Base-by-base conservation (phyloP, 2,797 vertebrate species). In the Australoheros facetus region DNA sequence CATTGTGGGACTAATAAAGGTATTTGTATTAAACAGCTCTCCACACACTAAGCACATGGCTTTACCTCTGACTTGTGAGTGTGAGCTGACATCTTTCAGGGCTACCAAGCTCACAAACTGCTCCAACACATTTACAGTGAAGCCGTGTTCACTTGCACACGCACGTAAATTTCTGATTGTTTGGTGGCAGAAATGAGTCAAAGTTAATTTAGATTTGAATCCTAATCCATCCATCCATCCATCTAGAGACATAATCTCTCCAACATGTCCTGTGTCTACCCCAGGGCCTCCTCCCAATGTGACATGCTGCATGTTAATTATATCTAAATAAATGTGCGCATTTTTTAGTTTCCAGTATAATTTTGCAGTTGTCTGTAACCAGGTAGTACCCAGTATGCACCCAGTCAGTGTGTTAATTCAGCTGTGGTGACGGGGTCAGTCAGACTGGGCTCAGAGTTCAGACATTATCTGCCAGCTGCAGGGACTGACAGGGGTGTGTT, bases 381-480 rank as follows among this genome's bases (percentile, higher is more conserved):
- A 10, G 37, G 21, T 10, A 16, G 5, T 16, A 10, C 4, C 4
- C 42, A 14, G 42, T 17, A 21, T 62, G 37, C 59, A 16, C n/a
- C 9, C 42, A 66, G 16, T 51, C 42, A 4, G 39, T 8, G 5
- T 26, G 23, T 26, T 23, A 64, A 23, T 1, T 23, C 21, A 45
- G 26, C 23, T 16, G 14, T 45, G 39, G 3, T 0, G 39, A 28
- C 4, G 3, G 14, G 21, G 60, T 13, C 6, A 0, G 16, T 7
- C 45, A 48, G 45, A 4, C 45, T 48, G 14, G 14, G 2, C 45
- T 17, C 42, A 69, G 26, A 53, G 48, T 9, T 19, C 7, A 53
- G 6, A 9, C 3, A 2, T n/a, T n/a, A n/a, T n/a, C 17, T n/a
- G 48, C 17, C 17, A 19, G 62, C 62, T 2, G 19, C 42, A 28